Evolutionary conservation across 2,113 vertebrate species (phyloP), one percentile per base, ranked within the genome.

Genomic region (Crotalus horridus): DNA sequence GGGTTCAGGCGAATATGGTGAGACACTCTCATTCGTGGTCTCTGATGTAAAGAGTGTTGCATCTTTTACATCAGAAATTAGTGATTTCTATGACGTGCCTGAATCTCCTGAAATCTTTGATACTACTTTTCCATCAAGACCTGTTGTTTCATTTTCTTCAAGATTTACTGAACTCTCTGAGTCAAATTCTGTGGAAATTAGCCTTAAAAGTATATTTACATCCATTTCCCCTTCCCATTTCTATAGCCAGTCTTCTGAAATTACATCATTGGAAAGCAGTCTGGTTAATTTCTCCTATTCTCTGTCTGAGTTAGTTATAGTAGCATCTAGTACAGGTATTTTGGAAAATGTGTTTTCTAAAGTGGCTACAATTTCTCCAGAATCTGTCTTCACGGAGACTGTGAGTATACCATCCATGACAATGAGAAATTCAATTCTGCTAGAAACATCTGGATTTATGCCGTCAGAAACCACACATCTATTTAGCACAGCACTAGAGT

Each of bases 1-100:
- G 96, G 99, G 98, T 2, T 99, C 99, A 9, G 99, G 99, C 0
- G 98, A 99, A 94, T 98, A 98, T 55, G 46, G 97, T 9, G 98
- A 99, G 96, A 98, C 98, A 0, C 96, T 98, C 94, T 97, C 98
- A 15, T 93, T 97, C 89, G 64, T 97, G 89, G 94, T 94, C 29
- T 94, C 96, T 24, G 97, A 98, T 51, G 96, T 92, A 20, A 97
- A 97, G 43, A 98, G 97, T 58, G 51, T 97, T 91, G 93, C 96
- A 59, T 93, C 96, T 0, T 94, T 95, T 93, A 98, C 97, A 94
- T 98, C 97, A 58, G 0, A 97, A 15, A 95, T 96, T 39, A 92
- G 95, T 0, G 98, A 98, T 0, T 58, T 96, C 1, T 98, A 98
- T 46, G 98, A 99, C 17, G 89, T 97, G 21, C 98, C 98, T 91